Base-by-base conservation (phyloP, 2,797 vertebrate species). In the Odontamblyopus rebecca region DNA sequence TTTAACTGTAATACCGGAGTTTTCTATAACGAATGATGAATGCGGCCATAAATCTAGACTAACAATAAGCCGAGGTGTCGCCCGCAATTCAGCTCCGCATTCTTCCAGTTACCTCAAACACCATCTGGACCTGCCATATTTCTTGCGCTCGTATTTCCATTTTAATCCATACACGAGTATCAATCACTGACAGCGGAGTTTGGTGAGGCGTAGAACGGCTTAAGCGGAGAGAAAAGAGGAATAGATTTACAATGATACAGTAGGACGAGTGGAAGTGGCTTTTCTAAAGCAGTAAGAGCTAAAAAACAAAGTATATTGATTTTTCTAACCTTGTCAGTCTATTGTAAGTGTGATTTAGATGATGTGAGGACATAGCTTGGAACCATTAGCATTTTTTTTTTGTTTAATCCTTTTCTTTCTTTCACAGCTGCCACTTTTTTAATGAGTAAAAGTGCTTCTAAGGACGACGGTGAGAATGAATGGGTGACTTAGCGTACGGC, bases 121-220 rank as follows among this genome's bases (percentile, higher is more conserved):
- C 64, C 64, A 66, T 66, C 64, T 66, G 64, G 64, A 66, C 64
- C 41, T 29, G 41, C 44, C 41, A 27, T 66, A 29, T 50, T 66
- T 66, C 41, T 15, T 29, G 44, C 1, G 16, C 64, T 66, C 41
- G 30, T 51, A 51, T 66, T 66, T 51, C 64, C 64, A 48, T 44
- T 65, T 48, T 50, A 65, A 65, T 48, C 63, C 63, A 29, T 29
- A 50, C 16, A 5, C 23, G 27, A 5, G 8, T 18, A 66, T 66
- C 64, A 50, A 29, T 66, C 44, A 65, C 63, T 48, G 44, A 7
- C 63, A 50, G 64, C 6, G 44, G 26, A 51, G 63, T 7, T 48
- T 50, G 26, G 32, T 44, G 62, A 64, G 62, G 35, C 38, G 29
- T 50, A 16, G 23, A 27, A 29, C 30, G n/a, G 27, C 12, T 29